Conservation (phyloP, 2,797 vertebrate species). For the Poecilia wingei region DNA sequence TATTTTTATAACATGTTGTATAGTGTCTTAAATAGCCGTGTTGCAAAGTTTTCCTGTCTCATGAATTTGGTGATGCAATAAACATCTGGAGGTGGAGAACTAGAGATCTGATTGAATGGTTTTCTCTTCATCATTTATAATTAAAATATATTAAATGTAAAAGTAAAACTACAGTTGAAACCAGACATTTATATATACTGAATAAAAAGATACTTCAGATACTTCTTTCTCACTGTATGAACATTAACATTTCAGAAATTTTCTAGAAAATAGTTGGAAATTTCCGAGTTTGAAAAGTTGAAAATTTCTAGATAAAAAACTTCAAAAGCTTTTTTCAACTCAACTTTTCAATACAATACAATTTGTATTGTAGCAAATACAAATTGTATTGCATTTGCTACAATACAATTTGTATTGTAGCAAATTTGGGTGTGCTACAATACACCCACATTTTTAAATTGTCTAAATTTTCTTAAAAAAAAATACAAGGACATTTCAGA, state of each 20-base stretch:
- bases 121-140: slow-evolving; percentile 36
- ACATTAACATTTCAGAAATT: neutral
- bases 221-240: neutral
- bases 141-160: slow-evolving; percentile 40
- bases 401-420: no score
- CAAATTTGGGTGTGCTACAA: no score
- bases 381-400: no score
- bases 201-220: neutral
- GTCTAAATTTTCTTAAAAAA: no score
- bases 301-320: no score
- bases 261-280: no score
- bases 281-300: no score
- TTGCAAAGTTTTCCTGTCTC: slow-evolving; percentile 48
- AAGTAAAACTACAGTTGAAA: neutral
- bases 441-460: no score
- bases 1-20: slow-evolving; percentile 78
- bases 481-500: no score
- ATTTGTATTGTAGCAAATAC: no score
- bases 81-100: slow-evolving; percentile 72
- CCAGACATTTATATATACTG: neutral
- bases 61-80: slow-evolving; percentile 68
- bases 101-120: slow-evolving; percentile 35
- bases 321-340: no score
- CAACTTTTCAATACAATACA: no score
- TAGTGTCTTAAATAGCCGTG: slow-evolving; percentile 51